A percentile compares a stretch with the other conserved stretches of the same genome.
phyloP scores from a whole-genome alignment of 2,888 invertebrate species.

The Agrilus cyanescens region DNA sequence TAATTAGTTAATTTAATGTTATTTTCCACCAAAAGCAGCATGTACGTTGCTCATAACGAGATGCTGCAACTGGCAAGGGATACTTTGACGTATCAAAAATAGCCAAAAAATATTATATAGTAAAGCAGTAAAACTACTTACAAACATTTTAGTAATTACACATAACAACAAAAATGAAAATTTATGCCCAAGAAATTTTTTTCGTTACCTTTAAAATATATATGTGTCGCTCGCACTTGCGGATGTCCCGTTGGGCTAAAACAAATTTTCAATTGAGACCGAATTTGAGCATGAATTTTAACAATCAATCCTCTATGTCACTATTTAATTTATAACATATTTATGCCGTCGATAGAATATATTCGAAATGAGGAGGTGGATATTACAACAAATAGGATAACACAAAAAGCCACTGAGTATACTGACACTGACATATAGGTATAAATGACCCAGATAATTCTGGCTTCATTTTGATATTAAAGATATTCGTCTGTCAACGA shows the following conservation, averaged over 20 bases:
- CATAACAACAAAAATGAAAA: too few species aligned
- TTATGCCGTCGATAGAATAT: neutral
- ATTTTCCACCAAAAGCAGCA: too few species aligned
- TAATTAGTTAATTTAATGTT: too few species aligned
- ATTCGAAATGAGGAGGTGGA: too few species aligned
- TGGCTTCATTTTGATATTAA: too few species aligned
- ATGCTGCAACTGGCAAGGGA: neutral
- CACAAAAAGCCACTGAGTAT: too few species aligned
- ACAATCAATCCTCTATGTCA: neutral
- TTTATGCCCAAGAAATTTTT: too few species aligned
- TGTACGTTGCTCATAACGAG: too few species aligned
- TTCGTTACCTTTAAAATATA: slow-evolving; percentile 59
- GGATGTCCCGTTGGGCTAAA: slow-evolving; percentile 62
- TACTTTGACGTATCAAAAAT: slow-evolving; percentile 12
- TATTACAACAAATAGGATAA: too few species aligned
- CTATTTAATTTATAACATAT: neutral
- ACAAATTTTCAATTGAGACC: slow-evolving; percentile 24
- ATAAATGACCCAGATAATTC: too few species aligned
- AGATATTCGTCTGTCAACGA: too few species aligned
- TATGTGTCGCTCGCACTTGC: slow-evolving; percentile 66
- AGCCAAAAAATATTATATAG: slow-evolving; percentile 18
- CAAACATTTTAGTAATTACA: slow-evolving; percentile 4
- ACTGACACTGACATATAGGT: too few species aligned
- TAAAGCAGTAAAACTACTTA: slow-evolving; percentile 9
- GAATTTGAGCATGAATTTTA: slow-evolving; percentile 21